These are phyloP conservation scores for Eulemur rufifrons DNA, from an alignment of 2,113 vertebrate genomes.

Conservation along the genomic window DNA sequence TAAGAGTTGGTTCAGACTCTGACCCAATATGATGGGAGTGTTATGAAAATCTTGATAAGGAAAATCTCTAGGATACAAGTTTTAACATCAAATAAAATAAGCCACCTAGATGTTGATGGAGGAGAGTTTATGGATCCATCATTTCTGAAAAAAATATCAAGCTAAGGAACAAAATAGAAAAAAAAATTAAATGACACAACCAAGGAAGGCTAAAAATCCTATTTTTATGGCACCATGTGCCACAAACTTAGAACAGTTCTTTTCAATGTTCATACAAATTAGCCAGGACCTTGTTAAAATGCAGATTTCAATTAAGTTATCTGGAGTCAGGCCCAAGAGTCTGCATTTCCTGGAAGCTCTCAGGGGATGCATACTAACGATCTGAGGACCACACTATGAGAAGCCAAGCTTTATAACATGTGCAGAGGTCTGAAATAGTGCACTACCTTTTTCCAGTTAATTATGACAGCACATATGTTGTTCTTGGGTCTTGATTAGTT, in stretches of 20 bases:
- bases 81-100: slow-evolving; percentile 23
- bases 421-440: background rate
- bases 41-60: background rate
- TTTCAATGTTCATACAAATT: background rate
- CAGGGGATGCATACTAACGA: background rate
- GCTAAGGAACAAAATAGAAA: background rate
- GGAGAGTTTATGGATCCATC: background rate
- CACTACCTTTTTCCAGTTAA: background rate
- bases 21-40: background rate
- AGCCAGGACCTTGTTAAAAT: background rate
- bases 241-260: background rate
- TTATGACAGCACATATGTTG: background rate
- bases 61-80: background rate
- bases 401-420: background rate
- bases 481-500: slow-evolving; percentile 10
- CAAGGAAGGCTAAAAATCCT: background rate
- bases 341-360: background rate
- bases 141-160: background rate
- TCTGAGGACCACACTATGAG: background rate
- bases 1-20: background rate
- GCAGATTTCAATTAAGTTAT: background rate
- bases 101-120: background rate
- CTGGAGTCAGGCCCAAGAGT: background rate
- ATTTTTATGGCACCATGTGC: background rate
- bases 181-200: background rate